Base-by-base conservation (phyloP, 2,113 vertebrate species). In the Prionailurus viverrinus region DNA sequence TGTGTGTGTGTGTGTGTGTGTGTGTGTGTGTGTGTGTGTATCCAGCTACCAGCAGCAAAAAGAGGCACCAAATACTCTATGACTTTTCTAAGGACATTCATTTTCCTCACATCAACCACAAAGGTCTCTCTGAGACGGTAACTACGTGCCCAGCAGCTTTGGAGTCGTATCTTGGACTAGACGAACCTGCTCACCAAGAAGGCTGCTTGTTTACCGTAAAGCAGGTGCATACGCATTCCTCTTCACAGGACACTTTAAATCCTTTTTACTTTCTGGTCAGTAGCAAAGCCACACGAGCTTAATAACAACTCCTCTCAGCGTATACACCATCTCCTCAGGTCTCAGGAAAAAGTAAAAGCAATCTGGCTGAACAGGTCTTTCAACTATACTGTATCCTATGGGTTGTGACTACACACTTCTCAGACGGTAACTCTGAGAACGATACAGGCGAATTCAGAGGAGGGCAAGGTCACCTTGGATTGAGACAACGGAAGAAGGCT, bases 291-390 rank as follows among this genome's bases (percentile, higher is more conserved):
- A 80, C 29, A 61, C 19, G 31, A 55, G 82, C 12, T 82, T 76
- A 73, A 33, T 53, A 19, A 27, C 33, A 15, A 78, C 63, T 92
- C 33, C 53, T 29, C 33, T 93, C 61, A 85, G 45, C 36, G 27
- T 45, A 85, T 81, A n/a, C 8, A 36, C 29, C 18, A 36, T 76
- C 58, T 68, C 31, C 76, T 84, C 51, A 78, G 71, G 25, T 39
- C 27, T 25, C 65, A 91, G 45, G 65, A 81, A 89, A 81, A 86
- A 97, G 79, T 15, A 69, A 84, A 74, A 80, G 83, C 39, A 33
- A 51, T 33, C n/a, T 53, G 27, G 36, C 7, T 48, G 41, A 76
- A n/a, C 0, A 39, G 29, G 84, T 31, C 91, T 92, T 68, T 25
- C 29, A 48, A 39, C 13, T 65, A 16, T 3, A 27, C 18, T 23